Evolutionary conservation across 2,797 vertebrate genomes (phyloP).

Genomic region (Phylloscopus collybita): DNA sequence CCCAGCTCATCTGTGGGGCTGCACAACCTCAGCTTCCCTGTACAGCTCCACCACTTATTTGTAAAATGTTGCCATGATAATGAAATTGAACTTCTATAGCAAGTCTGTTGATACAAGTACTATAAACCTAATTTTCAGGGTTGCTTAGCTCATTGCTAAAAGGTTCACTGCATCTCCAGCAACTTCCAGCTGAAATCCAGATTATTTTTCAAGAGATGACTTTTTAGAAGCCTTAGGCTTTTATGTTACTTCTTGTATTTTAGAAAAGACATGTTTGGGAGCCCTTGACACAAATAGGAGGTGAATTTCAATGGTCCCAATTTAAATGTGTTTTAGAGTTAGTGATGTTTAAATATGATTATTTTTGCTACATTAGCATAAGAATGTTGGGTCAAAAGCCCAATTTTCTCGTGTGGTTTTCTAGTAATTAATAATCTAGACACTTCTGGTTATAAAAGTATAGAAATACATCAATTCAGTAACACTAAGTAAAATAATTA

Average conservation of each 20-base stretch:
- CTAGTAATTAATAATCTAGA: neutral
- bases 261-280: neutral
- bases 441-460: neutral
- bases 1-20: neutral
- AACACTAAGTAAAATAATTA: neutral
- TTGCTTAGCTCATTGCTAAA: neutral
- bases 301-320: neutral
- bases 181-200: neutral
- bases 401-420: neutral
- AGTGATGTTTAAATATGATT: neutral
- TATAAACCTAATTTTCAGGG: conserved; percentile 4
- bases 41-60: neutral
- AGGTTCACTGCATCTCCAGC: neutral
- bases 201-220: neutral
- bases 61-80: neutral
- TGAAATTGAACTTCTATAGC: neutral
- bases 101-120: neutral
- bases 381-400: neutral
- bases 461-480: neutral
- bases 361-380: neutral
- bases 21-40: neutral
- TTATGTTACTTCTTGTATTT: neutral
- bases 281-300: neutral
- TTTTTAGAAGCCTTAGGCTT: neutral
- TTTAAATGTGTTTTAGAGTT: neutral